These are phyloP conservation scores for Cataglyphis livida DNA, from an alignment of 2,888 invertebrate genomes.

Conservation along the genomic window DNA sequence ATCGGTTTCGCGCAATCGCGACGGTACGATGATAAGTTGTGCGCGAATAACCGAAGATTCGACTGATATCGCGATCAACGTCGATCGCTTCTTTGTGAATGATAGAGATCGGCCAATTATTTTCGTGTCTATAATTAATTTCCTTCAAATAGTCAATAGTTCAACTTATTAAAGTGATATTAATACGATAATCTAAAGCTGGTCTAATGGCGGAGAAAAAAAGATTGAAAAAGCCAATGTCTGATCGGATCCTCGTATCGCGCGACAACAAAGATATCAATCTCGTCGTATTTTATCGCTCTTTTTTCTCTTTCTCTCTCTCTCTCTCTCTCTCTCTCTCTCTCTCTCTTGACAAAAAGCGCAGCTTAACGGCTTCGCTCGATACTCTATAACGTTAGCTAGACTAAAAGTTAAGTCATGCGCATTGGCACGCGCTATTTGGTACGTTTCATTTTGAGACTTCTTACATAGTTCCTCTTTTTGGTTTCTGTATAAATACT, in stretches of 20 bases:
- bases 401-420: conserved; percentile 54
- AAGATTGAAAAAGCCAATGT: not conserved
- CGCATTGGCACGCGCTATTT: conserved; percentile 62
- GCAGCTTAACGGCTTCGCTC: conserved; percentile 27
- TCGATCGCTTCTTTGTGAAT: not conserved
- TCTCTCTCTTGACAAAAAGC: conserved; percentile 36
- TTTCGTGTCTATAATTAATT: not conserved
- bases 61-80: not conserved
- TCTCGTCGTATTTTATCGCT: conserved; percentile 4
- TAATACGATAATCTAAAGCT: not conserved
- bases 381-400: conserved; percentile 34
- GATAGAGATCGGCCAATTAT: not conserved
- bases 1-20: not conserved
- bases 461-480: conserved; percentile 30
- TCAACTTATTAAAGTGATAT: not conserved
- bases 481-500: conserved; percentile 53
- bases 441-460: conserved; percentile 53
- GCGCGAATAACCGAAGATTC: conserved; percentile 11
- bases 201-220: not conserved
- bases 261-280: conserved; percentile 14
- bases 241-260: conserved; percentile 13
- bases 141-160: not conserved
- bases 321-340: not conserved
- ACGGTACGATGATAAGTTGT: not conserved
- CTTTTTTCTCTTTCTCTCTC: not conserved